These are phyloP conservation scores for Andrena marginata DNA, from an alignment of 2,888 invertebrate species.

Conservation along the genomic window DNA sequence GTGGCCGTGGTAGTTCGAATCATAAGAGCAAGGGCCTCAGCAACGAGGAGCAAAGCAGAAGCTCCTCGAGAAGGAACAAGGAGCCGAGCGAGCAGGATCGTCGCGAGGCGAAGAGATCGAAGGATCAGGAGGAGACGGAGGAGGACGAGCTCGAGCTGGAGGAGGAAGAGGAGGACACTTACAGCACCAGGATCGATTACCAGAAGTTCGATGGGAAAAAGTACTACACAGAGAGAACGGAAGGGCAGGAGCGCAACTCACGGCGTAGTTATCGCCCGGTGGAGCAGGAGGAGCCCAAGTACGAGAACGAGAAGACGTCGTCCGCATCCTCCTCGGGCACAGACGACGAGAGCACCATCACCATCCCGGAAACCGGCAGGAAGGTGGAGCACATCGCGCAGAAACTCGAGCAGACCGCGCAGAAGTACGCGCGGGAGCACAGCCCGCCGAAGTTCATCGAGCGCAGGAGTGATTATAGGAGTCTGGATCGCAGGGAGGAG, in stretches of 20 bases:
- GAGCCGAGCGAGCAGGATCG: constrained; percentile 55
- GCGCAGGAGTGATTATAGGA: constrained; percentile 77
- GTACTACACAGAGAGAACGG: constrained; percentile 75
- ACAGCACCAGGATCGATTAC: constrained; percentile 72
- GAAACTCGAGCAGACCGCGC: constrained; percentile 83
- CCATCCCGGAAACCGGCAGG: constrained; percentile 81
- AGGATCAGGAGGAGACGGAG: constrained; percentile 77
- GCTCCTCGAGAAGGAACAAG: constrained; percentile 46
- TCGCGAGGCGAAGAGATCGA: constrained; percentile 52
- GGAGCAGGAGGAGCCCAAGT: constrained; percentile 72
- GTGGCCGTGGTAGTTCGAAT: constrained; percentile 55
- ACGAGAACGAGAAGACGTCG: constrained; percentile 79
- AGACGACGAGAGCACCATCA: constrained; percentile 83
- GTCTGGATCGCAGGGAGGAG: constrained; percentile 62
- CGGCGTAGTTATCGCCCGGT: constrained; percentile 34
- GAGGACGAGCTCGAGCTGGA: constrained; percentile 80
- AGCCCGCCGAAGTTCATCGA: constrained; percentile 83
- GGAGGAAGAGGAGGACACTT: constrained; percentile 79
- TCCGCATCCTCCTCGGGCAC: constrained; percentile 78
- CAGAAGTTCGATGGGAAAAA: constrained; percentile 76
- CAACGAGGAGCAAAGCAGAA: constrained; percentile 61
- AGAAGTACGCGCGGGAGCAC: constrained; percentile 83
- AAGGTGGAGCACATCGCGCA: constrained; percentile 84
- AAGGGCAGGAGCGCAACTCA: constrained; percentile 60
- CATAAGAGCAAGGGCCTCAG: constrained; percentile 67